These are phyloP conservation scores for Aplochiton taeniatus DNA, from an alignment of 2,797 vertebrate species.

Conservation along the genomic window DNA sequence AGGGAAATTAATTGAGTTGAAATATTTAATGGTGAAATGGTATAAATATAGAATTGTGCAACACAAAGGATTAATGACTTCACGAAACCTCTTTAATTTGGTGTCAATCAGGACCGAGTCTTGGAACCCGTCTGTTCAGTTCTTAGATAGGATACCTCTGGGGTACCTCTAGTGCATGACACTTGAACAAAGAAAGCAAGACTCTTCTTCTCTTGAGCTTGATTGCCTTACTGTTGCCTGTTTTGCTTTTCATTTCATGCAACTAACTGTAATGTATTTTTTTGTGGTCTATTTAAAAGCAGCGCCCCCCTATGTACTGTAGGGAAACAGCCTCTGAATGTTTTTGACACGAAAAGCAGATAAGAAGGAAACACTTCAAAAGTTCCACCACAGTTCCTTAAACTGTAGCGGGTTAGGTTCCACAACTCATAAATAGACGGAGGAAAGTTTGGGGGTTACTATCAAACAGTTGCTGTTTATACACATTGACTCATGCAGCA, in stretches of 20 bases:
- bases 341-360: conserved; percentile 49
- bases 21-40: conserved; percentile 75
- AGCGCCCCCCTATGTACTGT: not conserved
- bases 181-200: no score
- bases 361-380: conserved; percentile 45
- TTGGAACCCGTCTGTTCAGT: no score
- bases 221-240: not conserved
- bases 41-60: conserved; percentile 71
- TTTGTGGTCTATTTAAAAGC: not conserved
- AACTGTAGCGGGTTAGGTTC: conserved; percentile 67
- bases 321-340: conserved; percentile 7
- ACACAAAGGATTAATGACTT: conserved; percentile 59
- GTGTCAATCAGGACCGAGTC: conserved; percentile 29
- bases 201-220: not conserved
- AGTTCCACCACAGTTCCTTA: conserved; percentile 63
- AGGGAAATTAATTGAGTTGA: conserved; percentile 75
- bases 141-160: no score
- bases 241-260: not conserved
- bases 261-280: conserved; percentile 23
- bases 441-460: conserved; percentile 42
- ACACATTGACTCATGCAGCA: conserved; percentile 58
- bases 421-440: no score
- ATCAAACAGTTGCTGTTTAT: conserved; percentile 55
- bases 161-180: no score
- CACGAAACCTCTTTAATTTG: conserved; percentile 55